Evolutionary conservation across 2,797 vertebrate species (phyloP), one percentile per base, ranked within the genome.

Genomic region (Carduelis carduelis): DNA sequence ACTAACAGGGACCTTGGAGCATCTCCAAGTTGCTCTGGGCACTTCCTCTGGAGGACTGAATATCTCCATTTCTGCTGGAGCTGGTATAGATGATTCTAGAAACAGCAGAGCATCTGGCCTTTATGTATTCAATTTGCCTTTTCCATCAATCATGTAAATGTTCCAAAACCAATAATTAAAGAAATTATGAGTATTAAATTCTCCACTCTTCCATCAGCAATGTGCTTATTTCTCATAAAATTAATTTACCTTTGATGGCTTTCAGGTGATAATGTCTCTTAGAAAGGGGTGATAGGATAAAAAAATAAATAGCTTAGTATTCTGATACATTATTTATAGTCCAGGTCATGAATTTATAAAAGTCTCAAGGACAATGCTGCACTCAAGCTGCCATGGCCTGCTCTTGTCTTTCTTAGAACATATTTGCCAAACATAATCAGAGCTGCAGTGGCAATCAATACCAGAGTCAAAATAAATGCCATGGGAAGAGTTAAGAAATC

Each of bases 171-270:
- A 14, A 76, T 94, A 88, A 80, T 90, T 95, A 68, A 87, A 93
- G 81, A 80, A 89, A 95, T 88, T 79, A 35, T 5, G 75, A 90
- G 80, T 89, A 91, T 95, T 95, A 90, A 95, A 80, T 87, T 46
- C 50, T 90, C 70, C 32, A 1, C 80, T 89, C 49, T 90, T 53
- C 35, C 57, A 47, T 89, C 60, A 71, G 70, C 84, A 83, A 84
- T 77, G 64, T 87, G 74, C 91, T 92, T 97, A 92, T 94, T 91
- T 84, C 49, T 89, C 83, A 82, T 96, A 91, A 95, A 93, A 43
- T n/a, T 96, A 92, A 96, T 94, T 93, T 93, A 43, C 65, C 50
- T 43, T 76, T 93, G 68, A 77, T 94, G n/a, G 52, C 56, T 93
- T 50, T 79, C 18, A 52, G 56, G 56, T 84, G 56, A 50, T 95